phyloP scores from a whole-genome alignment of 2,113 vertebrate genomes.

The Sitta europaea region DNA sequence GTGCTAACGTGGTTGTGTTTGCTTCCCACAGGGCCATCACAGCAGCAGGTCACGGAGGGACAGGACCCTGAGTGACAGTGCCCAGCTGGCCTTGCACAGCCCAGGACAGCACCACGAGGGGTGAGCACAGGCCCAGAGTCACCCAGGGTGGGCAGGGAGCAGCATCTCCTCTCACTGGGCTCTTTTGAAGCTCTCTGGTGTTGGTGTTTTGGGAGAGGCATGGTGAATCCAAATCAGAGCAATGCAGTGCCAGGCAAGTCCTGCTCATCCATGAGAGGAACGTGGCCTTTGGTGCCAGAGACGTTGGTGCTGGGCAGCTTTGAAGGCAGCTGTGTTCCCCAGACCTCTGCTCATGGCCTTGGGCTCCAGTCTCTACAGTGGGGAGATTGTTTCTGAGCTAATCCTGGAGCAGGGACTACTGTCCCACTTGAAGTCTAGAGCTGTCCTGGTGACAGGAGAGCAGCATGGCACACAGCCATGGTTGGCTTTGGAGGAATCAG shows the following conservation, averaged over 20 bases:
- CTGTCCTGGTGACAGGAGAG: not conserved
- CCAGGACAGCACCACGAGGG: not conserved
- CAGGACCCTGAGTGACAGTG: not conserved
- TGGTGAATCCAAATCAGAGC: not conserved
- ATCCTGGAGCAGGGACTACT: not conserved
- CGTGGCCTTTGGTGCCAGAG: not conserved
- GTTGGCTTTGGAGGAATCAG: not conserved
- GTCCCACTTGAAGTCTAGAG: not conserved
- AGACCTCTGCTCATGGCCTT: not conserved
- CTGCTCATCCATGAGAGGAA: not conserved
- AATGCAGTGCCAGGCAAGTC: not conserved
- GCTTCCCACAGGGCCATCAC: conserved; percentile 15
- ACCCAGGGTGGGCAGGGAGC: not conserved
- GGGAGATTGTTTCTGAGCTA: not conserved
- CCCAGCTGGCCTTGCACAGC: not conserved
- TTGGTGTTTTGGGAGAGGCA: not conserved
- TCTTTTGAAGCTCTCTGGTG: not conserved
- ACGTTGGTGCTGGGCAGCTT: not conserved
- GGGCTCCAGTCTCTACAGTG: not conserved
- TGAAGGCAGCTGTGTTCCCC: not conserved
- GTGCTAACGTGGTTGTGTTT: not conserved
- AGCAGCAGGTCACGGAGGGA: not conserved
- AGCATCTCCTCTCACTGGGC: not conserved
- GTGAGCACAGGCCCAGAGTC: not conserved
- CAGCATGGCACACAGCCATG: not conserved